These are phyloP conservation scores for Leucophenga maculata DNA, from an alignment of 2,888 invertebrate genomes.

Conservation along the genomic window DNA sequence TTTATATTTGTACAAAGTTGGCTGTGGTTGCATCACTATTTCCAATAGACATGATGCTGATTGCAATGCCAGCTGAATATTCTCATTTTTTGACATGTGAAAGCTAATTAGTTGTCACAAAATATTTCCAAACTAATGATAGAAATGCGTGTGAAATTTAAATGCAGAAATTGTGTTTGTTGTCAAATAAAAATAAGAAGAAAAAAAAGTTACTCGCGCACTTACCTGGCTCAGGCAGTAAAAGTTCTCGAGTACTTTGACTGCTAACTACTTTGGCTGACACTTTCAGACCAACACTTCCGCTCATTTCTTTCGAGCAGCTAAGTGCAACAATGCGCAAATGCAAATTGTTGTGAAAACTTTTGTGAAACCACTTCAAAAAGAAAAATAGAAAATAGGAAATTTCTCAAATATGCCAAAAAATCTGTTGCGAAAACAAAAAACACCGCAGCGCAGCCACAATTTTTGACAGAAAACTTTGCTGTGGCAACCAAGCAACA, in stretches of 20 bases:
- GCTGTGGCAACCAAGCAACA: conserved; percentile 37
- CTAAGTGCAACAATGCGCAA: background rate
- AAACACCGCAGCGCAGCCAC: conserved; percentile 6
- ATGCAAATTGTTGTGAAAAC: conserved; percentile 1
- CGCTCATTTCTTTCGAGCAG: background rate
- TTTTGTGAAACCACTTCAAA: background rate
- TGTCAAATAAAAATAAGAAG: too few species aligned
- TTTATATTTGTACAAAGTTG: conserved; percentile 44
- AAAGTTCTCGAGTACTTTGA: too few species aligned
- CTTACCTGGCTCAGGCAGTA: too few species aligned
- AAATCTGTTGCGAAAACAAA: conserved; percentile 5
- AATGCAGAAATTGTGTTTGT: too few species aligned
- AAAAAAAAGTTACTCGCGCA: too few species aligned
- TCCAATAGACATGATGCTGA: background rate
- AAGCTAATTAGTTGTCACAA: conserved; percentile 51
- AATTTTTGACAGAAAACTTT: conserved; percentile 8
- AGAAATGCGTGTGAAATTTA: too few species aligned
- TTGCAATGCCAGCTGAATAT: conserved; percentile 31
- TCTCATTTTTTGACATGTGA: conserved; percentile 47
- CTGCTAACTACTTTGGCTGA: background rate
- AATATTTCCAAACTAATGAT: too few species aligned
- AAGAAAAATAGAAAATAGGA: background rate
- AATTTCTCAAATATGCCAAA: background rate
- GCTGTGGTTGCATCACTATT: background rate
- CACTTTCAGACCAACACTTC: background rate